phyloP scores from a whole-genome alignment of 2,797 vertebrate species.

The Cuniculus paca region DNA sequence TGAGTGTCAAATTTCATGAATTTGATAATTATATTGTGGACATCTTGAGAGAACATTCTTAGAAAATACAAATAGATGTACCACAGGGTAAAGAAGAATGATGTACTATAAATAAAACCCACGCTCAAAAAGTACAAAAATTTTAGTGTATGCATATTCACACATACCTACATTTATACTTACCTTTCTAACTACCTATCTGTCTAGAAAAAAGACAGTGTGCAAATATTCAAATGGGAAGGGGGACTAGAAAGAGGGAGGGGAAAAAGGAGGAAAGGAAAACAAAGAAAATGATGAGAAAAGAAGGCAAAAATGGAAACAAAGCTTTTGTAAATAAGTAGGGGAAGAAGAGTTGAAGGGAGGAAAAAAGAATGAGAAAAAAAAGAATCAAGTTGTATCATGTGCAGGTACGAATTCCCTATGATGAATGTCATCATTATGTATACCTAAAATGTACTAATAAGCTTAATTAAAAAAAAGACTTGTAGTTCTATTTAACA shows the following conservation, averaged over 20 bases:
- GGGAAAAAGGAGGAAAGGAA: too few relatives aligned
- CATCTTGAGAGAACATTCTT: neutral
- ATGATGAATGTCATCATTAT: too few relatives aligned
- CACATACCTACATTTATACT: neutral
- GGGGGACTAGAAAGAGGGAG: too few relatives aligned
- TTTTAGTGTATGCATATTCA: neutral
- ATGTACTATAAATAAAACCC: neutral
- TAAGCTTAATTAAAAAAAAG: neutral
- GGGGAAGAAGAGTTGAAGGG: too few relatives aligned
- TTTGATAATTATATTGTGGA: neutral
- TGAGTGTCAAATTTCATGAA: constrained; percentile 4
- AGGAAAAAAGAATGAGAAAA: too few relatives aligned
- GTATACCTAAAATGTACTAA: too few relatives aligned
- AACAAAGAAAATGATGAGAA: too few relatives aligned
- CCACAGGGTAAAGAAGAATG: neutral
- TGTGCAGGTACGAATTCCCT: too few relatives aligned
- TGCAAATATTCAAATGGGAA: too few relatives aligned
- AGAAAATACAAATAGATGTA: neutral
- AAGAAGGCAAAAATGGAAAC: too few relatives aligned
- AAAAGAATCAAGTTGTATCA: too few relatives aligned
- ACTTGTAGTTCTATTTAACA: neutral
- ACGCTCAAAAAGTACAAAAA: neutral
- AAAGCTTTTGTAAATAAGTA: too few relatives aligned
- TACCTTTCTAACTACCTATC: neutral
- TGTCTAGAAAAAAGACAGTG: neutral